Evolutionary conservation across 2,888 invertebrate species (phyloP), one percentile per base, ranked within the genome.

Genomic region (Drosophila mimica): DNA sequence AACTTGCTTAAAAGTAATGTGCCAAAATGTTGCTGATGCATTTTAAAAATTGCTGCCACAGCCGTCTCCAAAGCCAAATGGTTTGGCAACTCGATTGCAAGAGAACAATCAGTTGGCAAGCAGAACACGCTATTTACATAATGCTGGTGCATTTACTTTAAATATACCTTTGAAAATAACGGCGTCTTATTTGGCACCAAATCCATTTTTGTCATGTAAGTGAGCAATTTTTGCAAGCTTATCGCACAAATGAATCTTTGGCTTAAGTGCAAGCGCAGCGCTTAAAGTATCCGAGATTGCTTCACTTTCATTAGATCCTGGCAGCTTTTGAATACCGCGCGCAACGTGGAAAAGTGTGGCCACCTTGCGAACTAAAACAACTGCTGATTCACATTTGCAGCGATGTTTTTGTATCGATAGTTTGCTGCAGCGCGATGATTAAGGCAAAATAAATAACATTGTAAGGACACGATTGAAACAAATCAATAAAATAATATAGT

Each of bases 71-170:
- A 69, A 59, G 31, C 31, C 20, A n/a, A 54, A 38, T 51, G 72
- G 65, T 68, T 67, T 74, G 67, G 46, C 58, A 62, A 30, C 33
- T 25, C 43, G 38, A 68, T 66, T 70, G 60, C 62, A 58, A 40
- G 49, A 53, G 33, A 6, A 28, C 40, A 58, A 46, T 71, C 43
- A 43, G 20, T 65, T 65, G 58, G 43, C 68, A 62, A 54, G 63
- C 54, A 64, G 69, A 76, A 61, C 68, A 31, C 66, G 54, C 72
- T 78, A 81, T 76, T 79, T 67, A 62, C 61, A 71, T 70, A 70
- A 74, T 72, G 76, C 80, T 48, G 9, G 64, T 36, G 74, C 40
- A 56, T 52, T 68, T 74, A 46, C 17, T 13, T 7, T n/a, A 48
- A 25, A 36, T 48, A 56, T 49, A 56, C 25, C 56, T 56, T 56